phyloP scores from a whole-genome alignment of 2,113 vertebrate genomes.

The Sarotherodon lohbergeri region DNA sequence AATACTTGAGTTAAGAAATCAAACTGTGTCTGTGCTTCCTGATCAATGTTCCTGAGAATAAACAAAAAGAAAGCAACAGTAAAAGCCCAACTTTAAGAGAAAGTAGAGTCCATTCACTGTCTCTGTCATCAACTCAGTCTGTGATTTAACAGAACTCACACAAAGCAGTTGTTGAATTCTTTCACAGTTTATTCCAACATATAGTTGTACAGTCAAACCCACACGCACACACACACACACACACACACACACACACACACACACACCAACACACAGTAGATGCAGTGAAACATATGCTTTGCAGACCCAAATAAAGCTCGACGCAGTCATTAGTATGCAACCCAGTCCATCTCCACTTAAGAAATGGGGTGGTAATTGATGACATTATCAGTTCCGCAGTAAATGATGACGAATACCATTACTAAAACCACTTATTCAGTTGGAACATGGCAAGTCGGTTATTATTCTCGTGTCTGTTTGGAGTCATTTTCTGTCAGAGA shows the following conservation, averaged over 20 bases:
- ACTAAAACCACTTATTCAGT: background rate
- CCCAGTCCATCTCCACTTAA: background rate
- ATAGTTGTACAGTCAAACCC: background rate
- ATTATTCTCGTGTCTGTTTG: background rate
- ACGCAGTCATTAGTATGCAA: slow-evolving; percentile 24
- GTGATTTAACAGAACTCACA: background rate
- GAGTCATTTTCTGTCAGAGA: slow-evolving; percentile 17
- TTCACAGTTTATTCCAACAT: background rate
- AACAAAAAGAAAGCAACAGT: background rate
- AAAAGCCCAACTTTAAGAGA: background rate
- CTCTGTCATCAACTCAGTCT: background rate
- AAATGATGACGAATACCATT: slow-evolving; percentile 8
- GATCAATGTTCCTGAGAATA: slow-evolving; percentile 9
- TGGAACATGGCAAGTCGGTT: background rate
- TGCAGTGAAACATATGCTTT: background rate
- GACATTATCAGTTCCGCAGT: slow-evolving; percentile 14
- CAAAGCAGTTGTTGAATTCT: slow-evolving; percentile 11
- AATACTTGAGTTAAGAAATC: background rate
- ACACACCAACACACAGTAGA: background rate
- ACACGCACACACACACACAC: too few species aligned
- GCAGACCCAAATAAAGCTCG: background rate
- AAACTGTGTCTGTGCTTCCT: background rate
- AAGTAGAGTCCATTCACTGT: background rate
- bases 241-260: too few species aligned
- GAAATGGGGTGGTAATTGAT: slow-evolving; percentile 19